phyloP scores from a whole-genome alignment of 2,888 invertebrate species.

The Calliopum simillimum region DNA sequence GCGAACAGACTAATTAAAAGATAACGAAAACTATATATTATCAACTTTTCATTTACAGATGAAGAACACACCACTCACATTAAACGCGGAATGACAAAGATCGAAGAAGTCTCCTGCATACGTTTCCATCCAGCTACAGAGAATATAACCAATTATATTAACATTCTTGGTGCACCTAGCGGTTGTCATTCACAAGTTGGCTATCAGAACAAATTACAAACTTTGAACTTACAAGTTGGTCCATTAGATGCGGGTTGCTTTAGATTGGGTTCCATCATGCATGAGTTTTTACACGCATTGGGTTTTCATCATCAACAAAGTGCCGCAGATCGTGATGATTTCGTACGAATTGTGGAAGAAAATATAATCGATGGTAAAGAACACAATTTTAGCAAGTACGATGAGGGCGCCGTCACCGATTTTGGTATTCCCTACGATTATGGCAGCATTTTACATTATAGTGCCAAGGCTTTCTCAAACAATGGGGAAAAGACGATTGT shows the following conservation, averaged over 20 bases:
- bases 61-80: conserved; percentile 72
- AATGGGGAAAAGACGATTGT: conserved; percentile 79
- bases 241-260: conserved; percentile 58
- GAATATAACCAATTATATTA: conserved; percentile 46
- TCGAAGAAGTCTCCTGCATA: conserved; percentile 79
- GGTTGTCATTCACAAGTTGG: conserved; percentile 85
- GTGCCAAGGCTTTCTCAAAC: conserved; percentile 76
- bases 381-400: conserved; percentile 77
- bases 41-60: conserved; percentile 41
- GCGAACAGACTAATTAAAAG: too few relatives aligned
- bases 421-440: conserved; percentile 80
- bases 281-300: conserved; percentile 80
- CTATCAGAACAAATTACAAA: conserved; percentile 65
- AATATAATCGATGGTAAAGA: conserved; percentile 70
- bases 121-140: conserved; percentile 73
- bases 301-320: conserved; percentile 86
- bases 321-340: conserved; percentile 78
- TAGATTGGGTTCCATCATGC: conserved; percentile 72
- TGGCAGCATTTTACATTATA: conserved; percentile 83
- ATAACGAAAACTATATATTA: too few relatives aligned
- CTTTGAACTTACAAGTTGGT: conserved; percentile 52
- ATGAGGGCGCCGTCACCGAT: conserved; percentile 69
- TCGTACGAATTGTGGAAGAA: conserved; percentile 70
- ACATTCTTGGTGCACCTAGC: conserved; percentile 51
- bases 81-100: conserved; percentile 75